Evolutionary conservation across 2,113 vertebrate genomes (phyloP).

Genomic region (Bombycilla garrulus): DNA sequence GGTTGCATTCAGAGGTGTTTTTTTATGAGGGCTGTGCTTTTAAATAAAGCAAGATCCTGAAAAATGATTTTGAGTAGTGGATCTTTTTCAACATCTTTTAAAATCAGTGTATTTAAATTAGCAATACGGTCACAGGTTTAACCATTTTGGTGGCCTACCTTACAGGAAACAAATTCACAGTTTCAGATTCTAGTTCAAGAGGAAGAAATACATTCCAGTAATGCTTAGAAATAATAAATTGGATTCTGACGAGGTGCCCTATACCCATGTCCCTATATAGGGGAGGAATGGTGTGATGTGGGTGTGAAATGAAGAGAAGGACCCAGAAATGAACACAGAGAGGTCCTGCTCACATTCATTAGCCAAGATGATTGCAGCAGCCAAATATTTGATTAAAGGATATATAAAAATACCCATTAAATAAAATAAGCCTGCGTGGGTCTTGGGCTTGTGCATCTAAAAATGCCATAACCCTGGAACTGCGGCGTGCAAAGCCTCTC

Average conservation of each 20-base stretch:
- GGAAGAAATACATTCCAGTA: slow-evolving; percentile 32
- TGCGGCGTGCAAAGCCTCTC: accelerated
- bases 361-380: slow-evolving; percentile 34
- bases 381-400: slow-evolving; percentile 53
- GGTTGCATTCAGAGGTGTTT: background rate
- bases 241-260: slow-evolving; percentile 17
- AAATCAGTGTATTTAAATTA: slow-evolving; percentile 34
- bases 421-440: background rate
- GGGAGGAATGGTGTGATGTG: background rate
- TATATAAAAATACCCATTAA: slow-evolving; percentile 23
- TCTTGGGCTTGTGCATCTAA: background rate
- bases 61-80: background rate
- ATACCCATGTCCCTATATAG: background rate
- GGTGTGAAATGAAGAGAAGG: background rate
- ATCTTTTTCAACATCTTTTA: background rate
- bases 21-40: slow-evolving; percentile 12
- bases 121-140: slow-evolving; percentile 15
- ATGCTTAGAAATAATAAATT: slow-evolving; percentile 32
- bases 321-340: background rate
- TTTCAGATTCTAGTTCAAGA: slow-evolving; percentile 20
- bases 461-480: background rate
- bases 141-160: slow-evolving; percentile 36
- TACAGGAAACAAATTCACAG: slow-evolving; percentile 46
- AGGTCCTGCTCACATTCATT: slow-evolving; percentile 27
- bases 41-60: background rate